A percentile compares a stretch with the other conserved stretches of the same genome.
These are phyloP conservation scores for Turritopsis dohrnii DNA, from an alignment of 30 jellyfish, hydroid and myxozoan species.

Conservation along the genomic window DNA sequence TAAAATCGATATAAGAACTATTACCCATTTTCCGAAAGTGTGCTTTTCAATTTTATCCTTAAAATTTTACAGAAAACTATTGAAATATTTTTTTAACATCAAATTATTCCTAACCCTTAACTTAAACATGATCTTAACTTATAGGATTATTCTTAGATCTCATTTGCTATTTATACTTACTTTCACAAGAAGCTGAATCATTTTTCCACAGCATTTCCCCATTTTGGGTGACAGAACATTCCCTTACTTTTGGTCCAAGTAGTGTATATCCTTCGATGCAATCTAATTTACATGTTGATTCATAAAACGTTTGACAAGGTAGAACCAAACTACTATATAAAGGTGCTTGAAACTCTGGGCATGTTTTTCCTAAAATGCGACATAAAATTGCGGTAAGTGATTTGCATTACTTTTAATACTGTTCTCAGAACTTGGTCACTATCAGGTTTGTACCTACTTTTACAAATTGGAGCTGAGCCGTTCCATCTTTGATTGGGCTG, in stretches of 20 bases:
- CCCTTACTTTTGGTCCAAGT: constrained; percentile 35
- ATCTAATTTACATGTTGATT: constrained; percentile 40
- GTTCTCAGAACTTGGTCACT: background rate
- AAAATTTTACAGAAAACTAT: too few species aligned
- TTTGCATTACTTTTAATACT: background rate
- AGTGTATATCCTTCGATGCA: constrained; percentile 51
- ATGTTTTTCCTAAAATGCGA: constrained; percentile 37
- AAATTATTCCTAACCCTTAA: too few species aligned
- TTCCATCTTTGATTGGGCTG: constrained; percentile 58
- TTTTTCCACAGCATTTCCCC: constrained; percentile 47
- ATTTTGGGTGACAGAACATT: constrained; percentile 35
- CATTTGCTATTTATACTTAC: background rate
- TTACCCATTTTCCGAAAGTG: too few species aligned
- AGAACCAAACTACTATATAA: constrained; percentile 26
- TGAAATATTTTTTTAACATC: too few species aligned
- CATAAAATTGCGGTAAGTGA: background rate
- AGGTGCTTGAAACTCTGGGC: constrained; percentile 38
- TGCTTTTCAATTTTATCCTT: too few species aligned
- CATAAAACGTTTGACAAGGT: constrained; percentile 53
- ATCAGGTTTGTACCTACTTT: constrained; percentile 13
- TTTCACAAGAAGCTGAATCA: constrained; percentile 34
- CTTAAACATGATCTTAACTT: background rate
- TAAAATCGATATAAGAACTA: too few species aligned
- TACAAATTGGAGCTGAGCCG: constrained; percentile 52
- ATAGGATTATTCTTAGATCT: background rate